phyloP scores from a whole-genome alignment of 2,113 vertebrate genomes.

The Oreocharis arfaki region DNA sequence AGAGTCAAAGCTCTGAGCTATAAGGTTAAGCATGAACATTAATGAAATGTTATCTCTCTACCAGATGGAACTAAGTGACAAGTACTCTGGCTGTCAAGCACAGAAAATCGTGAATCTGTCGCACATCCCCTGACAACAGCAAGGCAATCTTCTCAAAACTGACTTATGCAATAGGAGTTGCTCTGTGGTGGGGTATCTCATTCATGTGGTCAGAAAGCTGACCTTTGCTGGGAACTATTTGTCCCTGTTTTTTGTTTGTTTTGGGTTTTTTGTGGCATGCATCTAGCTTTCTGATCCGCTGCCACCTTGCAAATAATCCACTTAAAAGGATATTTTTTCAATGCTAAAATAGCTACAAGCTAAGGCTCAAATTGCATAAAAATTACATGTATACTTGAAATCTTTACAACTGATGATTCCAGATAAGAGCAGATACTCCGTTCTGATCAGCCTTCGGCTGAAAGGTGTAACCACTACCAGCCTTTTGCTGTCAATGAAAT shows the following conservation, averaged over 20 bases:
- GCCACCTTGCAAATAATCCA: slow-evolving; percentile 38
- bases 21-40: slow-evolving; percentile 57
- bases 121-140: slow-evolving; percentile 54
- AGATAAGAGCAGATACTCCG: slow-evolving; percentile 41
- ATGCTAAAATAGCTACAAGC: slow-evolving; percentile 29
- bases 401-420: slow-evolving; percentile 57
- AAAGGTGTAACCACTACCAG: slow-evolving; percentile 45
- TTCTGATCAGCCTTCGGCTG: slow-evolving; percentile 57
- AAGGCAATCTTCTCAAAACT: slow-evolving; percentile 43
- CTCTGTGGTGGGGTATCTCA: not conserved
- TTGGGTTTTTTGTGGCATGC: not conserved
- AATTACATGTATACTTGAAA: slow-evolving; percentile 63
- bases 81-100: slow-evolving; percentile 53
- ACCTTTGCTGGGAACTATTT: not conserved
- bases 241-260: not conserved
- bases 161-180: not conserved
- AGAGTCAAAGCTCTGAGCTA: slow-evolving; percentile 39
- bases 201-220: not conserved
- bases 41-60: slow-evolving; percentile 66
- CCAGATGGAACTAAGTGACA: slow-evolving; percentile 69
- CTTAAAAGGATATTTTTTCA: slow-evolving; percentile 37
- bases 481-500: slow-evolving; percentile 49
- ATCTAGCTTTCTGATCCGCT: slow-evolving; percentile 13
- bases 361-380: slow-evolving; percentile 52
- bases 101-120: slow-evolving; percentile 53